Percentiles rank a stretch among this genome's conserved stretches.
phyloP scores from a whole-genome alignment of 2,888 invertebrate species.

The Vesta saturnalis region DNA sequence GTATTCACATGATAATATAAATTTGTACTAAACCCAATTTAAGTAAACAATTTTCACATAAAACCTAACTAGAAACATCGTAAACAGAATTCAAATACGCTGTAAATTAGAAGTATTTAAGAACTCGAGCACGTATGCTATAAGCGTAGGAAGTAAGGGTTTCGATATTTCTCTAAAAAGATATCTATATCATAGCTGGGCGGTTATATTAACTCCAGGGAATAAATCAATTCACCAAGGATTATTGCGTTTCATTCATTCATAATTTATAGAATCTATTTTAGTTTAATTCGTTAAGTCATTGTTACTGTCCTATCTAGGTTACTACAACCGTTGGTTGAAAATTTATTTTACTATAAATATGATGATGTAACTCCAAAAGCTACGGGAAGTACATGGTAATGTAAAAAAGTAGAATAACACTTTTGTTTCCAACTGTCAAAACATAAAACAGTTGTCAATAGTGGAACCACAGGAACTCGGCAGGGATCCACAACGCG shows the following conservation, averaged over 20 bases:
- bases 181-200: constrained; percentile 51
- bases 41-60: constrained; percentile 23
- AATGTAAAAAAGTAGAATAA: constrained; percentile 40
- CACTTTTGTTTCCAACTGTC: constrained; percentile 54
- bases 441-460: constrained; percentile 56
- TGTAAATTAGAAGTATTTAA: constrained; percentile 53
- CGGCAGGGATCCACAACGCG: constrained; percentile 51
- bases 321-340: no score
- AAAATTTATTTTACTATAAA: no score
- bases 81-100: constrained; percentile 47
- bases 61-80: constrained; percentile 24
- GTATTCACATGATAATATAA: no score
- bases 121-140: constrained; percentile 53
- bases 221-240: no score
- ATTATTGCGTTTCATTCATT: no score
- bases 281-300: no score
- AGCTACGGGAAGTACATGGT: no score
- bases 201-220: constrained; percentile 41
- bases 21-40: constrained; percentile 20
- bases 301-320: no score
- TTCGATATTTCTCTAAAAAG: constrained; percentile 52
- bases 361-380: no score
- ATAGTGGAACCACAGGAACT: constrained; percentile 46
- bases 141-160: constrained; percentile 54
- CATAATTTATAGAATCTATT: no score